These are phyloP conservation scores for Platycnemis pennipes DNA, from an alignment of 2,888 invertebrate genomes.

Conservation along the genomic window DNA sequence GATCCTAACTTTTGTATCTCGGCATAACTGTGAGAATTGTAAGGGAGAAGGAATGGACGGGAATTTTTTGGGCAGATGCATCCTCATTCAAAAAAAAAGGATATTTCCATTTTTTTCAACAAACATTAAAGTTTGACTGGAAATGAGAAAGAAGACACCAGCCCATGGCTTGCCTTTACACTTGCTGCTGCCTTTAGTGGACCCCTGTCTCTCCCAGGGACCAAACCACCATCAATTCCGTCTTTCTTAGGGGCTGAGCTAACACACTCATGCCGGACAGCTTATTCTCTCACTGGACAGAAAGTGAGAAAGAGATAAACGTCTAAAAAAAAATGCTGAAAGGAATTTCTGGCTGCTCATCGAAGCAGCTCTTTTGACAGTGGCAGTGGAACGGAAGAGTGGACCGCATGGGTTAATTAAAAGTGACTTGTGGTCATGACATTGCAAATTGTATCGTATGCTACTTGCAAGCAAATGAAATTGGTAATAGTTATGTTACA, in stretches of 20 bases:
- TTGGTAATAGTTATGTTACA: conserved; percentile 47
- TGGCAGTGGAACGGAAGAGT: conserved; percentile 68
- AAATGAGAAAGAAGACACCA: conserved; percentile 66
- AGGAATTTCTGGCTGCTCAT: conserved; percentile 47
- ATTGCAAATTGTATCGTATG: conserved; percentile 47
- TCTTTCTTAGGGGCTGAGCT: conserved; percentile 65
- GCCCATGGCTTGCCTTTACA: conserved; percentile 65
- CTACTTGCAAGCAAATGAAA: conserved; percentile 60
- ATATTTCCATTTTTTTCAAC: conserved; percentile 45
- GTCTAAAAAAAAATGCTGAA: conserved; percentile 50
- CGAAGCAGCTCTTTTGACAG: conserved; percentile 46
- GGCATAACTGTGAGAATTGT: conserved; percentile 59
- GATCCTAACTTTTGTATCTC: conserved; percentile 43
- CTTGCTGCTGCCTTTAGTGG: conserved; percentile 60
- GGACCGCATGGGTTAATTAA: conserved; percentile 66
- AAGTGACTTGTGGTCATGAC: conserved; percentile 65
- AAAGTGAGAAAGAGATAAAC: conserved; percentile 65
- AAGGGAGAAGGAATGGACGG: conserved; percentile 67
- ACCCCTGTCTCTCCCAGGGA: conserved; percentile 65
- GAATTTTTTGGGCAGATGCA: conserved; percentile 66
- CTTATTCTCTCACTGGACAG: conserved; percentile 64
- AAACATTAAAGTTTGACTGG: conserved; percentile 63
- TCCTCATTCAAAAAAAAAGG: conserved; percentile 63
- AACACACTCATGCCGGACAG: conserved; percentile 60
- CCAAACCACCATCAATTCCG: conserved; percentile 62